Conservation (phyloP, 2,797 vertebrate genomes). For the Melopsittacus undulatus region DNA sequence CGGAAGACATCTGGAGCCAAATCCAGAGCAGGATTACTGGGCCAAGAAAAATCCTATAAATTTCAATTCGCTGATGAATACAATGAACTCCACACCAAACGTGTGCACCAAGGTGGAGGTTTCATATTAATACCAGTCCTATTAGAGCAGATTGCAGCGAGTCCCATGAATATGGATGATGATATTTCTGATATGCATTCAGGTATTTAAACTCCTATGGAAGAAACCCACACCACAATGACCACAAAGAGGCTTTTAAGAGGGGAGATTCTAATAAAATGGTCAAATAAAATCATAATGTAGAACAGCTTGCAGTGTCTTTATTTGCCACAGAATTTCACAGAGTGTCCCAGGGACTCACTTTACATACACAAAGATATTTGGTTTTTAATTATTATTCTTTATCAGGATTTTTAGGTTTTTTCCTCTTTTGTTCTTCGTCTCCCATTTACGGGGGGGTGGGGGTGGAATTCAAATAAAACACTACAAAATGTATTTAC, state of each 20-base stretch:
- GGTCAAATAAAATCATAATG: slow-evolving; percentile 79
- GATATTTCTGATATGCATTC: not conserved
- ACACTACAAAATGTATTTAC: slow-evolving; percentile 15
- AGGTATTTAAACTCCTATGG: not conserved
- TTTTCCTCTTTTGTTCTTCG: not conserved
- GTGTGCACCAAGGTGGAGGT: slow-evolving; percentile 51
- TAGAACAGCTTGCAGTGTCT: slow-evolving; percentile 79
- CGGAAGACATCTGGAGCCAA: slow-evolving; percentile 71
- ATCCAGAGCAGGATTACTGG: slow-evolving; percentile 23
- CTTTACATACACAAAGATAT: slow-evolving; percentile 64
- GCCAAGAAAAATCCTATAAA: slow-evolving; percentile 78
- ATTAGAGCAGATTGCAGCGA: not conserved
- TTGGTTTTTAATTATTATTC: not conserved
- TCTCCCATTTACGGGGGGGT: not conserved
- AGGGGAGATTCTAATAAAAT: slow-evolving; percentile 75
- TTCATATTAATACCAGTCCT: not conserved
- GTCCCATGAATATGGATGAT: slow-evolving; percentile 39
- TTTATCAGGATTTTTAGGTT: not conserved
- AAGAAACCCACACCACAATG: slow-evolving; percentile 38
- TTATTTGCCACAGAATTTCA: slow-evolving; percentile 80
- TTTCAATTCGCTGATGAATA: slow-evolving; percentile 68
- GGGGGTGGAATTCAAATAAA: not conserved
- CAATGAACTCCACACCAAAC: slow-evolving; percentile 67
- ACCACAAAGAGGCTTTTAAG: slow-evolving; percentile 73
- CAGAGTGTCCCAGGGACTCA: slow-evolving; percentile 71